Evolutionary conservation across 35 echinoderm and acorn worm species (phyloP).

Genomic region (Strongylocentrotus purpuratus): DNA sequence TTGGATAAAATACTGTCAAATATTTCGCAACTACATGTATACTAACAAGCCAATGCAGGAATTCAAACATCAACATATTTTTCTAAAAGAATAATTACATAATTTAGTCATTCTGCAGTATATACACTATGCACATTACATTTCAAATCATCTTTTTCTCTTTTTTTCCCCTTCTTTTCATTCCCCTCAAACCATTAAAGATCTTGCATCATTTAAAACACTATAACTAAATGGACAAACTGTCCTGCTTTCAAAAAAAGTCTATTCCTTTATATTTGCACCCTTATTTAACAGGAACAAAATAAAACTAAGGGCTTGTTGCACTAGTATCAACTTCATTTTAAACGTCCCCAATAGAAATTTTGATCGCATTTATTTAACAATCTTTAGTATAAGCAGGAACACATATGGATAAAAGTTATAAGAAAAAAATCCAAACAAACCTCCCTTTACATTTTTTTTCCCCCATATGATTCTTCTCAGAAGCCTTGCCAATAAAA

Average conservation of each 20-base stretch:
- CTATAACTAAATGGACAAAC: no score
- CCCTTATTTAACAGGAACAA: not conserved
- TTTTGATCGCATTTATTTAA: not conserved
- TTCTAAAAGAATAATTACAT: conserved; percentile 34
- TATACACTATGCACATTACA: conserved; percentile 11
- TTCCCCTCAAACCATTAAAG: not conserved
- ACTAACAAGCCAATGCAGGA: not conserved
- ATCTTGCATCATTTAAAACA: not conserved
- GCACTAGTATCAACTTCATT: not conserved
- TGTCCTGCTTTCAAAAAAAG: no score
- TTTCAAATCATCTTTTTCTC: conserved; percentile 18
- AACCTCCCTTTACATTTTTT: no score
- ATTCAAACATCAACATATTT: not conserved
- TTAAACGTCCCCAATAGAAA: not conserved
- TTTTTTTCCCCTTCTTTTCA: not conserved
- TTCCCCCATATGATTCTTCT: no score
- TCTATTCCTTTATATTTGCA: not conserved
- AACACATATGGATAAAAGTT: not conserved
- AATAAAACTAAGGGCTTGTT: no score
- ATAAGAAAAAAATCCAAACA: not conserved
- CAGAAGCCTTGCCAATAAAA: no score
- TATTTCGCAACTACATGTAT: not conserved
- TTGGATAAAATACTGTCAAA: conserved; percentile 36
- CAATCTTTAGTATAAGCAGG: no score
- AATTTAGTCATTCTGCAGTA: conserved; percentile 43